Percentiles rank a stretch among this genome's conserved stretches.
Conservation (phyloP, 2,797 vertebrate genomes). For the Rhinoraja longicauda region DNA sequence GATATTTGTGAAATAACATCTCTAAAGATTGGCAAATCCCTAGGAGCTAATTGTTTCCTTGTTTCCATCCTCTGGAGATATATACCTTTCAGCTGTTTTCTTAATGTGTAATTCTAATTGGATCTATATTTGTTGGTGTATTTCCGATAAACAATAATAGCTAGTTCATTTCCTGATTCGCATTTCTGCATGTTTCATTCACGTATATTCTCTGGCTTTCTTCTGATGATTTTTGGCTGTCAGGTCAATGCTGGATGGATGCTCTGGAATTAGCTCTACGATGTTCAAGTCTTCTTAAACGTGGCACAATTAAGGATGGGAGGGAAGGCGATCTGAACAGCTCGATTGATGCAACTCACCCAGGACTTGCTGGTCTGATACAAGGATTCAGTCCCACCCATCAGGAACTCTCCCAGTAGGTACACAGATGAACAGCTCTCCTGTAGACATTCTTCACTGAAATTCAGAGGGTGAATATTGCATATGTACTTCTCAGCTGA, state of each 20-base stretch:
- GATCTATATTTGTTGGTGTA: background rate
- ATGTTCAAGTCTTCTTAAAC: conserved; percentile 85
- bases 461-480: background rate
- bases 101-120: background rate
- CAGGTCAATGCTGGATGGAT: conserved; percentile 96
- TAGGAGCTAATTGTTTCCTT: background rate
- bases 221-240: background rate
- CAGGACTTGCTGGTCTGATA: conserved; percentile 68
- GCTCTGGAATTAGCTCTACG: conserved; percentile 88
- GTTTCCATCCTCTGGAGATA: too few species aligned
- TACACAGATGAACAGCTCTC: conserved; percentile 30
- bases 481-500: background rate
- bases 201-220: background rate
- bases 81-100: background rate
- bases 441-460: background rate
- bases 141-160: background rate
- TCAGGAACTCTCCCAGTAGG: conserved; percentile 83
- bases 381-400: conserved; percentile 66
- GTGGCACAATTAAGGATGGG: conserved; percentile 68
- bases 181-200: background rate
- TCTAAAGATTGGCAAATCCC: background rate
- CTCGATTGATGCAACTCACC: conserved; percentile 69
- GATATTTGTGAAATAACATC: background rate
- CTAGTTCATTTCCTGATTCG: conserved; percentile 40
- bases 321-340: conserved; percentile 73